phyloP scores from a whole-genome alignment of 2,113 vertebrate species.

The Thamnophis sirtalis region DNA sequence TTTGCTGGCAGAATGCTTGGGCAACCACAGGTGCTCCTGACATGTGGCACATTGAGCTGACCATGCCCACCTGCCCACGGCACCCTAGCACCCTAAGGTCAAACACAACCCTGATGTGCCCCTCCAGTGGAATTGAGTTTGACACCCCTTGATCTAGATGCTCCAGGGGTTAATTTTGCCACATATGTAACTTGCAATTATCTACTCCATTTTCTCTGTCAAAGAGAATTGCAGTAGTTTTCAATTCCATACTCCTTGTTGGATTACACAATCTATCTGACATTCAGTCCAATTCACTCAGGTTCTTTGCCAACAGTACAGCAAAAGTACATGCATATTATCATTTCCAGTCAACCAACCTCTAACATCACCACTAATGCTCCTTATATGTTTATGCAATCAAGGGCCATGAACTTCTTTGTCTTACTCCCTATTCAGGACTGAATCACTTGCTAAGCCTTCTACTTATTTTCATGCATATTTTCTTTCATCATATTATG shows the following conservation, averaged over 20 bases:
- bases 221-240: not conserved
- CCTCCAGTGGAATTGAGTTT: too few species aligned
- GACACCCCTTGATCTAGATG: not conserved
- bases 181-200: not conserved
- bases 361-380: not conserved
- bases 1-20: too few species aligned
- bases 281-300: not conserved
- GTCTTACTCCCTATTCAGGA: not conserved
- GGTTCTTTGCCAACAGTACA: not conserved
- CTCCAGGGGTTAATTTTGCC: not conserved
- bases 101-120: too few species aligned
- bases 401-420: not conserved
- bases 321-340: not conserved
- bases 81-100: too few species aligned
- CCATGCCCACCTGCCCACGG: too few species aligned
- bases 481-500: not conserved
- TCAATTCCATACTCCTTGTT: not conserved
- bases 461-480: not conserved
- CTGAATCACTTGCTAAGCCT: not conserved
- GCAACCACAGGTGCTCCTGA: too few species aligned
- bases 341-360: not conserved
- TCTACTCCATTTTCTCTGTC: not conserved
- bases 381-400: not conserved
- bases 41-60: too few species aligned
- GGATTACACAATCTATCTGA: not conserved